These are phyloP conservation scores for Caenorhabditis macrosperma DNA, from an alignment of 2,888 invertebrate species.

Conservation along the genomic window DNA sequence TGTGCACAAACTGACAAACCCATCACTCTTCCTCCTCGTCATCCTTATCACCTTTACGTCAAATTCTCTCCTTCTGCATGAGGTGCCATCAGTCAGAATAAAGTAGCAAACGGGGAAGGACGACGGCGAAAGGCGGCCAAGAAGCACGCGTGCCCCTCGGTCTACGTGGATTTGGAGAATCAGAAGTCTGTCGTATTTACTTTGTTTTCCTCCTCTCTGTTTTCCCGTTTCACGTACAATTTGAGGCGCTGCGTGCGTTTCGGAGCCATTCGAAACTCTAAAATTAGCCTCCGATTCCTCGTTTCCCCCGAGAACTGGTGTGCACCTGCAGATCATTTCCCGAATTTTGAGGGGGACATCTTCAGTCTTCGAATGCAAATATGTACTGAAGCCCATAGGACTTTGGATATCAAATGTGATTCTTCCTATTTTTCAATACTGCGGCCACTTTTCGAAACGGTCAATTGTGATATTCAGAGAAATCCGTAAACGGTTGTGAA, in stretches of 20 bases:
- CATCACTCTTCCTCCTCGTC: background rate
- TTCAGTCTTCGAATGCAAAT: too few relatives aligned
- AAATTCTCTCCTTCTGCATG: background rate
- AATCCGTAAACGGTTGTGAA: too few relatives aligned
- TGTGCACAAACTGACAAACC: background rate
- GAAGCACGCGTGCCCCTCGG: background rate
- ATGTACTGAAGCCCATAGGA: too few relatives aligned
- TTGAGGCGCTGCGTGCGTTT: background rate
- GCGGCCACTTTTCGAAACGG: too few relatives aligned
- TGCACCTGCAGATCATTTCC: background rate
- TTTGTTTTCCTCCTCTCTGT: background rate
- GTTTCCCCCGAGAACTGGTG: background rate
- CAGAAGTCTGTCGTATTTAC: background rate
- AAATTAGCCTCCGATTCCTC: background rate
- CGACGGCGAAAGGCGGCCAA: background rate
- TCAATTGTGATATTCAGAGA: too few relatives aligned
- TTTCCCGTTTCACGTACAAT: background rate
- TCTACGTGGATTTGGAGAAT: constrained; percentile 4
- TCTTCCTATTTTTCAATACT: too few relatives aligned
- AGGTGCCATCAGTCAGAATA: background rate
- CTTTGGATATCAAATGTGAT: too few relatives aligned
- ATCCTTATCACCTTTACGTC: background rate
- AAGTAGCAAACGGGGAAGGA: background rate
- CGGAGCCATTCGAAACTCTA: background rate
- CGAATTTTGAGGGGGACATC: too few relatives aligned